These are phyloP conservation scores for Epizoanthus rinbou DNA, from an alignment of 92 coral and sea anemone genomes.

Conservation along the genomic window DNA sequence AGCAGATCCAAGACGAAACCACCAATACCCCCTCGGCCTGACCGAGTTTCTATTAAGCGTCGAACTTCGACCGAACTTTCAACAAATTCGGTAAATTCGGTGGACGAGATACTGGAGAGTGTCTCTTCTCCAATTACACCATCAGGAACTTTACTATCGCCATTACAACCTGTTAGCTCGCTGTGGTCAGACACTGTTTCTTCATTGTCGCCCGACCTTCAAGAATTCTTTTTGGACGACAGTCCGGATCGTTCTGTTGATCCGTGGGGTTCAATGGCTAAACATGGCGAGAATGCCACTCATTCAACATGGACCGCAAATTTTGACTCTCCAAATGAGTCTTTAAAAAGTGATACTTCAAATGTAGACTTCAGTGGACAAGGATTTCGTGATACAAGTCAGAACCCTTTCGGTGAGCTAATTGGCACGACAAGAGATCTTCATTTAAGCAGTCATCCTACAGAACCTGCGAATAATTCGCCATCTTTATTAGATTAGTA, in stretches of 20 bases:
- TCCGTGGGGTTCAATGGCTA: slow-evolving; percentile 23
- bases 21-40: slow-evolving; percentile 39
- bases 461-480: not conserved
- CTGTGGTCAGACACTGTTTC: slow-evolving; percentile 37
- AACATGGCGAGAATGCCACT: not conserved
- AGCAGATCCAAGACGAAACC: slow-evolving; percentile 10
- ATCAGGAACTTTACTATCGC: slow-evolving; percentile 20
- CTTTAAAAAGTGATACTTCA: not conserved
- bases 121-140: slow-evolving; percentile 24
- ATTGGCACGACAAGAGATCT: slow-evolving; percentile 2
- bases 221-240: slow-evolving; percentile 27
- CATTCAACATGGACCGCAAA: slow-evolving; percentile 23
- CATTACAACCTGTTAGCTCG: slow-evolving; percentile 28
- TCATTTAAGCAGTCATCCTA: slow-evolving; percentile 5
- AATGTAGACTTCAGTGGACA: not conserved
- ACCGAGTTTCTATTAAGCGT: not conserved
- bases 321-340: slow-evolving; percentile 16
- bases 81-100: slow-evolving; percentile 32
- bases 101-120: slow-evolving; percentile 38
- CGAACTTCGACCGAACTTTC: slow-evolving; percentile 36
- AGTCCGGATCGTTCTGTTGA: not conserved
- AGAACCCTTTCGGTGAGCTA: slow-evolving; percentile 17
- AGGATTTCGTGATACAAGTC: not conserved
- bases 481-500: slow-evolving; percentile 30
- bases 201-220: slow-evolving; percentile 33